Base-by-base conservation (phyloP, 2,797 vertebrate species). In the Avahi laniger region DNA sequence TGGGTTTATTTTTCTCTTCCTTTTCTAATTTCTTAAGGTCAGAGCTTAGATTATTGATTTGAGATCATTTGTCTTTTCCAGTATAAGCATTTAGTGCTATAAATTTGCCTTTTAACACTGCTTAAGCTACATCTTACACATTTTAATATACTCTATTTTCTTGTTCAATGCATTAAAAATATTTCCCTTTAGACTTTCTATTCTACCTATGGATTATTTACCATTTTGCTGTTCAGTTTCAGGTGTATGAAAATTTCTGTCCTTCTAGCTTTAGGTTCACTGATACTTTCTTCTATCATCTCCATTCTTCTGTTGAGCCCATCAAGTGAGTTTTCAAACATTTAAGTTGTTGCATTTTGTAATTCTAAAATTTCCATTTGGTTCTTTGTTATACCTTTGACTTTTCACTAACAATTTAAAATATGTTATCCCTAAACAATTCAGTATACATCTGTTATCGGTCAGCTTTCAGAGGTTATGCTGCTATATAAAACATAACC, bases 61-160 rank as follows among this genome's bases (percentile, higher is more conserved):
- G 46, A 52, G 35, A 54, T 4, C 28, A 14, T 79, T 79, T 67
- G 46, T 89, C 33, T 89, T 63, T 65, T 50, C 15, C 50, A 38
- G 5, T 50, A 41, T 15, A 78, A 76, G n/a, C 12, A 30, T 50
- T 76, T 78, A 65, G n/a, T 33, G 12, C 50, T 43, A 72, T 54
- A 72, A 38, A 86, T 41, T 72, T 86, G 67, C 35, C 67, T 86
- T 38, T 52, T 35, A 50, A 14, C 52, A 35, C 41, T 48, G 50
- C 14, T 57, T 81, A 59, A 28, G 26, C 33, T 81, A 24, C 41
- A 59, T 46, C 41, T 50, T 24, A 70, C 38, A 57, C 22, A 57
- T 90, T 91, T 91, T 81, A 91, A 91, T 69, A 70, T 48, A 5
- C 52, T 38, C n/a, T 61, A 33, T 61, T 82, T 91, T 91, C 67